A percentile compares a stretch with the other conserved stretches of the same genome.
These are phyloP conservation scores for Linnaemya tessellans DNA, from an alignment of 2,888 invertebrate species.

Conservation along the genomic window DNA sequence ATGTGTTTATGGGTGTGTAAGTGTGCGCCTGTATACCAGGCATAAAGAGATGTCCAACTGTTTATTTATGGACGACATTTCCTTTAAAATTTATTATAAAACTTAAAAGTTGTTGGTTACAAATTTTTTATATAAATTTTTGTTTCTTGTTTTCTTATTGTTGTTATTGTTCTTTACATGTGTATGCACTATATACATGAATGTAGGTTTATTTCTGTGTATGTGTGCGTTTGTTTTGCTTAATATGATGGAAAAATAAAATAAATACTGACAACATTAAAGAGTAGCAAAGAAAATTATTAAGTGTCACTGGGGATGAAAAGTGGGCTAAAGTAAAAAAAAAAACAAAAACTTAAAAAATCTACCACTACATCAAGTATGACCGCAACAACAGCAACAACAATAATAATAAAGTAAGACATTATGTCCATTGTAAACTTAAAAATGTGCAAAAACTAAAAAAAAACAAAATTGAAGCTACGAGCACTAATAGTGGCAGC, in stretches of 20 bases:
- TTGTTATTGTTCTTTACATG: slow-evolving; percentile 26
- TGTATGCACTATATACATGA: neutral
- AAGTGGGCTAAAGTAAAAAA: slow-evolving; percentile 79
- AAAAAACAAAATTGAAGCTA: slow-evolving; percentile 39
- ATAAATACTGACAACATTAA: slow-evolving; percentile 83
- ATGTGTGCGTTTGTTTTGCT: slow-evolving; percentile 5
- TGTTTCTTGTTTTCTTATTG: slow-evolving; percentile 21
- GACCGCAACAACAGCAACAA: slow-evolving; percentile 70
- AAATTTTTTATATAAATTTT: slow-evolving; percentile 42
- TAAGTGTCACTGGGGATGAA: slow-evolving; percentile 83
- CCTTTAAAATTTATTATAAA: slow-evolving; percentile 76
- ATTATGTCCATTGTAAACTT: slow-evolving; percentile 67
- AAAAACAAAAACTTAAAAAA: slow-evolving; percentile 40
- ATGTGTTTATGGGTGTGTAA: slow-evolving; percentile 31
- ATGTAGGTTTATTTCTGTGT: neutral
- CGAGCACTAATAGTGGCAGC: slow-evolving; percentile 34
- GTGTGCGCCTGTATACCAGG: slow-evolving; percentile 31
- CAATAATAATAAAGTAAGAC: slow-evolving; percentile 63
- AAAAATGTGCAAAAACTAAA: slow-evolving; percentile 51
- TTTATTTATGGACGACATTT: slow-evolving; percentile 68
- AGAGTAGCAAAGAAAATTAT: slow-evolving; percentile 82
- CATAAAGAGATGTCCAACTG: slow-evolving; percentile 68
- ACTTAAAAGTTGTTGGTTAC: slow-evolving; percentile 80
- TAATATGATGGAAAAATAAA: slow-evolving; percentile 80
- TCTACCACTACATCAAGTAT: slow-evolving; percentile 68